Percentiles rank a stretch among this genome's conserved stretches.
Conservation (phyloP, 2,113 vertebrate species). For the Pseudolaguvia tuberculata region DNA sequence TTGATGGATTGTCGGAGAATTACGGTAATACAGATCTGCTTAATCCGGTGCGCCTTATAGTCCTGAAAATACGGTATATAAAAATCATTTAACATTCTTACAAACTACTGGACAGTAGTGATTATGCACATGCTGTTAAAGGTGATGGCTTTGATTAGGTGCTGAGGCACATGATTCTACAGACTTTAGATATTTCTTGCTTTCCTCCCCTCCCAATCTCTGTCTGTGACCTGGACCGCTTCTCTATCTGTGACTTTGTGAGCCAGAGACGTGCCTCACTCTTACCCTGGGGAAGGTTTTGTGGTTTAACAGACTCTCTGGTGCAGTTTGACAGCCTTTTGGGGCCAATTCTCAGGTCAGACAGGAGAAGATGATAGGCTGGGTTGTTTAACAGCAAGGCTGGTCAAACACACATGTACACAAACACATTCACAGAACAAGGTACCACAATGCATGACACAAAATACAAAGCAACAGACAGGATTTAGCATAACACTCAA, state of each 20-base stretch:
- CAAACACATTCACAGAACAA: slow-evolving; percentile 44
- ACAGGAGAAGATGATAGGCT: slow-evolving; percentile 87
- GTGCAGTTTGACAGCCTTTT: slow-evolving; percentile 61
- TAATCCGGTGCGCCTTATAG: too few species aligned
- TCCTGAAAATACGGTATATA: too few species aligned
- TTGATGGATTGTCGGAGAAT: too few species aligned
- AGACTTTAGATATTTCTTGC: background rate
- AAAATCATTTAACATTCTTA: slow-evolving; percentile 18
- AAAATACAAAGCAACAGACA: slow-evolving; percentile 38
- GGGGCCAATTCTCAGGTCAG: slow-evolving; percentile 77
- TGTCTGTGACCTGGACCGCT: background rate
- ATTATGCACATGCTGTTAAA: slow-evolving; percentile 9
- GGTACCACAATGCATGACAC: slow-evolving; percentile 38
- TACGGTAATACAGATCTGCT: too few species aligned
- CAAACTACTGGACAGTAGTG: slow-evolving; percentile 4
- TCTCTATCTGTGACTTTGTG: slow-evolving; percentile 1
- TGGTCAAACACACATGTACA: slow-evolving; percentile 62
- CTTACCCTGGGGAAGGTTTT: slow-evolving; percentile 77
- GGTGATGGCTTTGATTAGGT: background rate
- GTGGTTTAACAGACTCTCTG: slow-evolving; percentile 72
- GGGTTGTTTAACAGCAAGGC: slow-evolving; percentile 93
- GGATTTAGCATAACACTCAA: slow-evolving; percentile 17
- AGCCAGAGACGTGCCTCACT: slow-evolving; percentile 31
- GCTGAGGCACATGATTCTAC: background rate
- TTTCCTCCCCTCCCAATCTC: background rate